Conservation (phyloP, 2,888 invertebrate species). For the Cheilosia impressa region DNA sequence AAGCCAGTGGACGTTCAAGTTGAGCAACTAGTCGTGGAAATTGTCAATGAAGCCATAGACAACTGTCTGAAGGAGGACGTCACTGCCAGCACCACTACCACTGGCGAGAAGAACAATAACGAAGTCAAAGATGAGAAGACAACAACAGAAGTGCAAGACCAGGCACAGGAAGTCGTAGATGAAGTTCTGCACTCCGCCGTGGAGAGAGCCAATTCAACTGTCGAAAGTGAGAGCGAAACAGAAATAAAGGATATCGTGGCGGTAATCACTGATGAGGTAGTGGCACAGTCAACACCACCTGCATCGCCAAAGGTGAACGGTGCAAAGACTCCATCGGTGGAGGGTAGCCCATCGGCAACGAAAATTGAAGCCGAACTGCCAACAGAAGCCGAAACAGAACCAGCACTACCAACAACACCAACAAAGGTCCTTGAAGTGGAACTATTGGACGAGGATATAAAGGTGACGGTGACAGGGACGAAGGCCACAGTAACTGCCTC, state of each 20-base stretch:
- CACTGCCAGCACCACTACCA: constrained; percentile 76
- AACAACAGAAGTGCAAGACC: constrained; percentile 76
- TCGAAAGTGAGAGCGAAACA: constrained; percentile 23
- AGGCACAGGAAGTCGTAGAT: constrained; percentile 85
- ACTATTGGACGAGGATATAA: constrained; percentile 37
- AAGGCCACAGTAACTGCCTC: constrained; percentile 30
- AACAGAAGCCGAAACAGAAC: constrained; percentile 6
- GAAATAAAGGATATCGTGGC: not conserved
- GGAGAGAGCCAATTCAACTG: constrained; percentile 81
- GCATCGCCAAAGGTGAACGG: constrained; percentile 46
- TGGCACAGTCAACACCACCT: constrained; percentile 7
- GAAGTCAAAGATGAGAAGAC: constrained; percentile 75
- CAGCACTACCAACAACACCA: constrained; percentile 20
- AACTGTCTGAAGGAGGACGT: constrained; percentile 78
- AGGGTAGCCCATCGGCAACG: constrained; percentile 20
- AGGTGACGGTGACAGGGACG: not conserved
- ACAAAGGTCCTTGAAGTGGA: constrained; percentile 33
- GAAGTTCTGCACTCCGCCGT: constrained; percentile 85
- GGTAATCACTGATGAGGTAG: constrained; percentile 26
- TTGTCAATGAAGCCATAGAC: constrained; percentile 82
- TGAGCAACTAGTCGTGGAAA: constrained; percentile 79
- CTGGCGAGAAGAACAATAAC: constrained; percentile 76
- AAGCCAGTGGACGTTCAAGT: constrained; percentile 73
- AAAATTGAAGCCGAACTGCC: constrained; percentile 39
- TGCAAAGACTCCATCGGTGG: constrained; percentile 40